Evolutionary conservation across 2,888 invertebrate genomes (phyloP).

Genomic region (Epicampocera succincta): DNA sequence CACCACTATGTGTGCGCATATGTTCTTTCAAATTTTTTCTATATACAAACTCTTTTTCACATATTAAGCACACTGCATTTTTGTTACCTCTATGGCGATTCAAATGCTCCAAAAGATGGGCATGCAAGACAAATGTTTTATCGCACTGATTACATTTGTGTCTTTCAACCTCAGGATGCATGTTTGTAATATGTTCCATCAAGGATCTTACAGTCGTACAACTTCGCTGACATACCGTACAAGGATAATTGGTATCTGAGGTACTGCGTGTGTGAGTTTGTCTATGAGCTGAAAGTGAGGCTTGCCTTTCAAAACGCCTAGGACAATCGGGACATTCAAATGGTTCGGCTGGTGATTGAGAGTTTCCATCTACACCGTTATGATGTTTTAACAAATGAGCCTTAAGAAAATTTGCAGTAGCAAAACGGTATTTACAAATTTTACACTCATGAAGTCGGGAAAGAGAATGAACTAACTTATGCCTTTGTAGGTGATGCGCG

Average conservation of each 20-base stretch:
- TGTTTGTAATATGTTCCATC: slow-evolving; percentile 82
- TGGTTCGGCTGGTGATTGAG: slow-evolving; percentile 61
- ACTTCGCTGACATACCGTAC: slow-evolving; percentile 82
- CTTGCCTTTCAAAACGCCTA: slow-evolving; percentile 82
- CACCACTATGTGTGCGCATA: slow-evolving; percentile 83
- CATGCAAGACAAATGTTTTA: slow-evolving; percentile 83
- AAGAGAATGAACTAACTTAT: slow-evolving; percentile 73
- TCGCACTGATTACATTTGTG: slow-evolving; percentile 84
- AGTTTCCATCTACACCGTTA: too few relatives aligned
- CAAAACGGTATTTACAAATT: too few relatives aligned
- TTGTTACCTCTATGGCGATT: slow-evolving; percentile 59
- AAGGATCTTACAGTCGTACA: slow-evolving; percentile 81
- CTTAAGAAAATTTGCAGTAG: too few relatives aligned
- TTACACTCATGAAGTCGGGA: too few relatives aligned
- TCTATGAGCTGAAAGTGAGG: slow-evolving; percentile 82
- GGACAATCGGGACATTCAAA: slow-evolving; percentile 83
- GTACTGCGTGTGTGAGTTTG: slow-evolving; percentile 72
- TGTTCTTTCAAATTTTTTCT: slow-evolving; percentile 83
- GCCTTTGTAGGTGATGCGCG: slow-evolving; percentile 81
- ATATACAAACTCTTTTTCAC: slow-evolving; percentile 67
- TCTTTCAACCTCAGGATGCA: slow-evolving; percentile 83
- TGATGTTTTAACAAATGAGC: too few relatives aligned
- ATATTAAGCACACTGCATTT: slow-evolving; percentile 65
- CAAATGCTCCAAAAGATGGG: slow-evolving; percentile 81
- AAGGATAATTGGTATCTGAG: slow-evolving; percentile 72